A percentile compares a stretch with the other conserved stretches of the same genome.
Conservation (phyloP, 2,888 invertebrate species). For the Digitonthophagus gazella region DNA sequence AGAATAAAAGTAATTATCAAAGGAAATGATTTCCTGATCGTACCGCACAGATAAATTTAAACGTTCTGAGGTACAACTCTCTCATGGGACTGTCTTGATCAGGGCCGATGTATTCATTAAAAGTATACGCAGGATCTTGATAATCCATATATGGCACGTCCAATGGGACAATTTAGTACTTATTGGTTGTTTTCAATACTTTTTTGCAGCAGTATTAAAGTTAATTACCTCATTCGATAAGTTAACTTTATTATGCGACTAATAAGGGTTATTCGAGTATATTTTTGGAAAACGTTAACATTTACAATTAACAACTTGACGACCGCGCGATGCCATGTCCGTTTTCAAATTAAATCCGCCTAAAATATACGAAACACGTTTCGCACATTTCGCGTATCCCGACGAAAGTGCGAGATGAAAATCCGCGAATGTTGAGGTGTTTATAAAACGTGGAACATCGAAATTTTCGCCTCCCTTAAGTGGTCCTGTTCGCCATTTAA, state of each 20-base stretch:
- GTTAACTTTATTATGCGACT: no score
- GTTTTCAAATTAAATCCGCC: not conserved
- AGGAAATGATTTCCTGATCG: constrained; percentile 37
- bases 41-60: constrained; percentile 25
- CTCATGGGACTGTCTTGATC: no score
- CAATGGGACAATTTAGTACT: not conserved
- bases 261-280: no score
- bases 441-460: constrained; percentile 33
- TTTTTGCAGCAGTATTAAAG: no score
- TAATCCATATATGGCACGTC: not conserved
- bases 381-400: not conserved
- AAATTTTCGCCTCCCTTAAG: constrained; percentile 39
- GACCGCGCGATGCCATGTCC: not conserved
- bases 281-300: not conserved
- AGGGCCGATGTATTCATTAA: not conserved
- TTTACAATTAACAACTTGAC: not conserved
- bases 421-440: not conserved
- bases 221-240: no score
- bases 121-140: not conserved
- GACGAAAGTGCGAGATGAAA: not conserved
- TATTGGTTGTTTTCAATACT: not conserved
- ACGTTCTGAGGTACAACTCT: not conserved
- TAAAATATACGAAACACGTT: not conserved
- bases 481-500: constrained; percentile 29
- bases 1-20: constrained; percentile 41